Percentiles rank a stretch among this genome's conserved stretches.
phyloP scores from a whole-genome alignment of 2,888 invertebrate species.

The Dynastes hyllus region DNA sequence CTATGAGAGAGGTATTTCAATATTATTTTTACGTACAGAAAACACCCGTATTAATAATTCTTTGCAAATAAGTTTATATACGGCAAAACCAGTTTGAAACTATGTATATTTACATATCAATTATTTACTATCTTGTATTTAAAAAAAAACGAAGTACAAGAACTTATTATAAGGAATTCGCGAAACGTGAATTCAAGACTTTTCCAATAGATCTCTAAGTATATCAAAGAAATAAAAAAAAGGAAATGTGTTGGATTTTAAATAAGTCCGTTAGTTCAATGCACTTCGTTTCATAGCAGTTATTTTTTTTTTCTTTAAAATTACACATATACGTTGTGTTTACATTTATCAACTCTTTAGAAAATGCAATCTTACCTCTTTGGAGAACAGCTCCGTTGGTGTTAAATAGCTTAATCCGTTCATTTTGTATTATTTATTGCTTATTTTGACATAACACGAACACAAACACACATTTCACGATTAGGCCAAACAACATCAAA shows the following conservation, averaged over 20 bases:
- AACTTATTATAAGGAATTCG: not conserved
- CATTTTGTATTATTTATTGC: conserved; percentile 48
- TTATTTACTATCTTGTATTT: not conserved
- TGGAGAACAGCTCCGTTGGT: conserved; percentile 51
- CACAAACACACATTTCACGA: conserved; percentile 45
- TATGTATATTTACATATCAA: not conserved
- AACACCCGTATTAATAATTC: not conserved
- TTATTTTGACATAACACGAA: conserved; percentile 51
- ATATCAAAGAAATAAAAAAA: not conserved
- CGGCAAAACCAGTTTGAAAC: conserved; percentile 23
- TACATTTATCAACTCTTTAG: not conserved
- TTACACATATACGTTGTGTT: not conserved
- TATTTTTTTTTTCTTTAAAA: conserved; percentile 12
- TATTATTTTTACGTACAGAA: not conserved
- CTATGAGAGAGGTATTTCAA: not conserved
- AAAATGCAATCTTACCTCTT: conserved; percentile 48
- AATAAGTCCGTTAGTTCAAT: conserved; percentile 11
- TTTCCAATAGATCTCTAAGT: not conserved
- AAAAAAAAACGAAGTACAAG: not conserved
- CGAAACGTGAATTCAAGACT: too few species aligned
- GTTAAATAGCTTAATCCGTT: conserved; percentile 49
- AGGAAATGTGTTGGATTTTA: not conserved
- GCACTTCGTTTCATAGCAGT: not conserved
- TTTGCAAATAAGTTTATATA: conserved; percentile 4
- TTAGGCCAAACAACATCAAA: conserved; percentile 48